These are phyloP conservation scores for Pteromalus puparum DNA, from an alignment of 1,140 invertebrate genomes.

Conservation along the genomic window DNA sequence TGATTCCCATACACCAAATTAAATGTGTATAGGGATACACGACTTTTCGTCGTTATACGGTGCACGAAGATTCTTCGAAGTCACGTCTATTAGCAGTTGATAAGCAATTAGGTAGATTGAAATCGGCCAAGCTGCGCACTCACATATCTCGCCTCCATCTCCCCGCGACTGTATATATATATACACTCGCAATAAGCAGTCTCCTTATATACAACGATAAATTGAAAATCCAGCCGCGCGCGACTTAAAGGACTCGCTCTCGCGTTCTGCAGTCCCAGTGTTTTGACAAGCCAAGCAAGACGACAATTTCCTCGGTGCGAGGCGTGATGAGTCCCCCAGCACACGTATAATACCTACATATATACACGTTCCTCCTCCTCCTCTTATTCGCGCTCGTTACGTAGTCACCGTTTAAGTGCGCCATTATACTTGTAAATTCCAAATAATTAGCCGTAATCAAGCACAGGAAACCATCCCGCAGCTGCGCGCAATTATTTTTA, in stretches of 20 bases:
- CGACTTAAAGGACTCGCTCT: not conserved
- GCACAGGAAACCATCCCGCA: slow-evolving; percentile 69
- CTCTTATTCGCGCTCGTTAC: slow-evolving; percentile 62
- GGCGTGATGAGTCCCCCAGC: slow-evolving; percentile 38
- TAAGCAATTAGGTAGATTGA: slow-evolving; percentile 50
- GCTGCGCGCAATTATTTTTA: slow-evolving; percentile 72
- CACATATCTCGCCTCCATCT: slow-evolving; percentile 18
- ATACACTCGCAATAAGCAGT: not conserved
- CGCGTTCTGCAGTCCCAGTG: not conserved
- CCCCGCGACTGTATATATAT: not conserved
- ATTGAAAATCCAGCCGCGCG: slow-evolving; percentile 46
- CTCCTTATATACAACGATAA: slow-evolving; percentile 19
- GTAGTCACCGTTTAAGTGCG: slow-evolving; percentile 69
- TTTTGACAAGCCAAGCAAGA: slow-evolving; percentile 56
- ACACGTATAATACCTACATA: not conserved
- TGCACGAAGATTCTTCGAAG: slow-evolving; percentile 11
- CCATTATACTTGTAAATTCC: slow-evolving; percentile 75
- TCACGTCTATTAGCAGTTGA: slow-evolving; percentile 50
- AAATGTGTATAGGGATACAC: not conserved
- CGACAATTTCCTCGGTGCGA: slow-evolving; percentile 51
- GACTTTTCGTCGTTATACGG: not conserved
- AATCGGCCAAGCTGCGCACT: slow-evolving; percentile 16
- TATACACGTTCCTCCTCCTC: not conserved
- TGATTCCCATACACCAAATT: no score
- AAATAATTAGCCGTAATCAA: slow-evolving; percentile 75